phyloP scores from a whole-genome alignment of 2,797 vertebrate genomes.

The Schizopygopsis malacanthus region DNA sequence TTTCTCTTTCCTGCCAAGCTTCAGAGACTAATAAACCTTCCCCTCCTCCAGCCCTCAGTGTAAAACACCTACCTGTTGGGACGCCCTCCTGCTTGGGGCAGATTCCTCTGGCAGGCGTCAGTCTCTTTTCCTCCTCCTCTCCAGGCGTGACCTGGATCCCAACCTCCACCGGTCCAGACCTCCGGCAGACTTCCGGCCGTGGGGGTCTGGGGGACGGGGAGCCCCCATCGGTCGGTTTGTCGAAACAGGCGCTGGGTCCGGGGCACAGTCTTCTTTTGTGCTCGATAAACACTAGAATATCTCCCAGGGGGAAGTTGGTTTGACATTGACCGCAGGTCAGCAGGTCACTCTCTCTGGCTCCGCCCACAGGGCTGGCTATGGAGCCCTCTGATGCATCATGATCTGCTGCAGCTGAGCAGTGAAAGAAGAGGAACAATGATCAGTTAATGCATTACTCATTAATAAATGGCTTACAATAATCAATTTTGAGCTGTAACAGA shows the following conservation, averaged over 20 bases:
- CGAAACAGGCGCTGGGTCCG: slow-evolving; percentile 82
- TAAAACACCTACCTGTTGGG: slow-evolving; percentile 75
- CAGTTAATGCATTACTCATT: background rate
- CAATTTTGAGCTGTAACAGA: too few species aligned
- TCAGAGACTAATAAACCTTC: slow-evolving; percentile 7
- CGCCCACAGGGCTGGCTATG: slow-evolving; percentile 80
- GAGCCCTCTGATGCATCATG: slow-evolving; percentile 84
- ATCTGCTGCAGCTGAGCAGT: slow-evolving; percentile 85
- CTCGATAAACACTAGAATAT: slow-evolving; percentile 99
- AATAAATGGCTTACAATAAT: background rate
- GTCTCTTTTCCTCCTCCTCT: slow-evolving; percentile 75
- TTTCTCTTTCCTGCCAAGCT: slow-evolving; percentile 16
- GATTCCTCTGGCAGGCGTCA: slow-evolving; percentile 86
- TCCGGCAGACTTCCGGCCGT: slow-evolving; percentile 87
- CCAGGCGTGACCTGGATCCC: slow-evolving; percentile 96
- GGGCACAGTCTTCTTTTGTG: slow-evolving; percentile 96
- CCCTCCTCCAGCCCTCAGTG: slow-evolving; percentile 18
- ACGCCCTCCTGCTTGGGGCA: slow-evolving; percentile 97
- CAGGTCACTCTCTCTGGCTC: slow-evolving; percentile 91
- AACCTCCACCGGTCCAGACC: slow-evolving; percentile 94
- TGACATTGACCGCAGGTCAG: slow-evolving; percentile 99
- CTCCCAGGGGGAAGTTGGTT: slow-evolving; percentile 97
- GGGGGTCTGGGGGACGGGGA: slow-evolving; percentile 79
- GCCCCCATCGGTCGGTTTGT: slow-evolving; percentile 89
- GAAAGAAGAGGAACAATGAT: background rate